These are phyloP conservation scores for Pseudopleuronectes americanus DNA, from an alignment of 2,797 vertebrate species.

Conservation along the genomic window DNA sequence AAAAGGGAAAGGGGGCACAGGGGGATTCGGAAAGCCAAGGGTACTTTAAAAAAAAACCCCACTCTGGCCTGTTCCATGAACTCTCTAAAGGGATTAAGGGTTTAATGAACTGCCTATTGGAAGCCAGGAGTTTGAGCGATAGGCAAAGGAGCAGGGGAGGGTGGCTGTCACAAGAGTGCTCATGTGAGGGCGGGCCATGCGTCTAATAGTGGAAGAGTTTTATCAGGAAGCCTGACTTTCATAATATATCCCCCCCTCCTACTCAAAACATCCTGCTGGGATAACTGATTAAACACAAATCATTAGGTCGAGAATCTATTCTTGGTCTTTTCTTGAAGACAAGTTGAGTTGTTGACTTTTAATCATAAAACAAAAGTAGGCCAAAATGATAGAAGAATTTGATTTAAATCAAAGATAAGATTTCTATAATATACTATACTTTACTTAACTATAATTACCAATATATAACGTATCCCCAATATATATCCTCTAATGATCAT, in stretches of 20 bases:
- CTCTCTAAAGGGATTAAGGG: slow-evolving; percentile 73
- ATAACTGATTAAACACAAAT: background rate
- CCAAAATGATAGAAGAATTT: no score
- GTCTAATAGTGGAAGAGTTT: slow-evolving; percentile 43
- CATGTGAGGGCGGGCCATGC: slow-evolving; percentile 49
- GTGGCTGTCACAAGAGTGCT: slow-evolving; percentile 68
- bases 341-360: background rate
- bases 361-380: no score
- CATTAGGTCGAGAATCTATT: background rate
- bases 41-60: slow-evolving; percentile 40
- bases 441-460: no score
- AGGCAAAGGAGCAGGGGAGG: slow-evolving; percentile 45
- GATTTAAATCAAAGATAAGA: no score
- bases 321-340: no score
- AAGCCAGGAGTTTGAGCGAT: slow-evolving; percentile 56
- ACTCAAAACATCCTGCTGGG: slow-evolving; percentile 1
- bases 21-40: slow-evolving; percentile 25
- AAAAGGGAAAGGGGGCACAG: background rate
- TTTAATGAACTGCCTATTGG: slow-evolving; percentile 74
- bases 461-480: no score
- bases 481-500: no score
- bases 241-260: slow-evolving; percentile 7
- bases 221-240: slow-evolving; percentile 22
- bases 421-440: no score
- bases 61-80: slow-evolving; percentile 49